These are phyloP conservation scores for Alca torda DNA, from an alignment of 2,797 vertebrate species.

Conservation along the genomic window DNA sequence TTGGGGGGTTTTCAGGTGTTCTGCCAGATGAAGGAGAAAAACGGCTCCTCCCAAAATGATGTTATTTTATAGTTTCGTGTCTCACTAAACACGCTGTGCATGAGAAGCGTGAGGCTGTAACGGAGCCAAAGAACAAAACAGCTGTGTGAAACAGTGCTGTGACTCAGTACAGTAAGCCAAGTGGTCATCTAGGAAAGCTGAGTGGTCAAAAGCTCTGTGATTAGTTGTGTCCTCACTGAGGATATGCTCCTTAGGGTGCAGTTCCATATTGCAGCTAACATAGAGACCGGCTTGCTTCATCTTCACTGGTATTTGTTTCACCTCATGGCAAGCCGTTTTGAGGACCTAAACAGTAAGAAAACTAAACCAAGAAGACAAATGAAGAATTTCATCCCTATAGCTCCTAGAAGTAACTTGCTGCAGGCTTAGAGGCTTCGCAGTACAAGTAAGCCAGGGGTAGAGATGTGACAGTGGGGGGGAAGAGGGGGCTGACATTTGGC, in stretches of 20 bases:
- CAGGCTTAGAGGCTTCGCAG: neutral
- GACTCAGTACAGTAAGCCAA: neutral
- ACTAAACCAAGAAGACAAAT: neutral
- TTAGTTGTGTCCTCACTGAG: neutral
- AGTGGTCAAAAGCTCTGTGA: neutral
- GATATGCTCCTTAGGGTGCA: neutral
- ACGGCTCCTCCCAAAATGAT: neutral
- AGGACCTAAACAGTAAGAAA: neutral
- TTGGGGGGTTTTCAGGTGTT: neutral
- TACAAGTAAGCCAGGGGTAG: neutral
- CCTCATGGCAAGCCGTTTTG: neutral
- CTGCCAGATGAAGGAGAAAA: neutral
- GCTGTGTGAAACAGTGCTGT: neutral
- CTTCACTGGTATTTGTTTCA: neutral
- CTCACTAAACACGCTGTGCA: neutral
- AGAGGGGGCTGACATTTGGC: neutral
- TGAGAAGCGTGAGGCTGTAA: neutral
- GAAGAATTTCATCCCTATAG: neutral
- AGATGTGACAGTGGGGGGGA: rapidly evolving
- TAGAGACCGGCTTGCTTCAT: neutral
- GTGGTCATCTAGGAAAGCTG: neutral
- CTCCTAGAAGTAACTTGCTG: neutral
- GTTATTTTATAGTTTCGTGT: neutral
- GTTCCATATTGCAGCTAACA: neutral
- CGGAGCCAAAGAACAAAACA: neutral